Conservation (phyloP, 2,888 invertebrate species). For the Cacoxenus indagator region DNA sequence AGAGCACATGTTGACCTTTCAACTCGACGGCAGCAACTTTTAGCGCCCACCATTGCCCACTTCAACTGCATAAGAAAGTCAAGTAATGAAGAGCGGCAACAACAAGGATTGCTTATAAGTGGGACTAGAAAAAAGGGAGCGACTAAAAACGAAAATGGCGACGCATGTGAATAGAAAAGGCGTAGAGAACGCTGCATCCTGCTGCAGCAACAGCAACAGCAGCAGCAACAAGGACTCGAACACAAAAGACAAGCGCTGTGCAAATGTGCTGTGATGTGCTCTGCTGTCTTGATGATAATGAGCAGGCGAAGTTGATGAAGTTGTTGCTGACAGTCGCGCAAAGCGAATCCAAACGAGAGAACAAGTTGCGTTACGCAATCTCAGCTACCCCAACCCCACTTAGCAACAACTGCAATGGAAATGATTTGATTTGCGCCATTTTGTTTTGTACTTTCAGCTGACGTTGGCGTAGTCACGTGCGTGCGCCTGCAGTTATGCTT, state of each 20-base stretch:
- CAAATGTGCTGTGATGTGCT: not conserved
- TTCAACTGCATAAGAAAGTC: not conserved
- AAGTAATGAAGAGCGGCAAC: conserved; percentile 16
- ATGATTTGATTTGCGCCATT: conserved; percentile 3
- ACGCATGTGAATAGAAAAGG: conserved; percentile 44
- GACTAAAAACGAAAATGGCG: conserved; percentile 47
- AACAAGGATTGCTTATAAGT: too few relatives aligned
- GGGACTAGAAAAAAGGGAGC: conserved; percentile 5
- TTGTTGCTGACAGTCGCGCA: not conserved
- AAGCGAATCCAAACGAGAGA: too few relatives aligned
- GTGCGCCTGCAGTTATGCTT: conserved; percentile 13
- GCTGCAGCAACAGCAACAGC: not conserved
- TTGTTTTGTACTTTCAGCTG: not conserved
- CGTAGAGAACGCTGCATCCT: conserved; percentile 37
- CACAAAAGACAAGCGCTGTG: not conserved
- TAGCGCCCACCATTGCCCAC: too few relatives aligned
- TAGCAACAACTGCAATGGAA: conserved; percentile 20
- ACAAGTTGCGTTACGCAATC: too few relatives aligned
- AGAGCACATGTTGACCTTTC: too few relatives aligned
- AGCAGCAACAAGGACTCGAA: not conserved
- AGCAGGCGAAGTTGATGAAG: not conserved
- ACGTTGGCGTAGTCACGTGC: not conserved
- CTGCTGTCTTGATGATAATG: not conserved
- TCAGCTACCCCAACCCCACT: conserved; percentile 15
- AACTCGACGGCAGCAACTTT: too few relatives aligned